Evolutionary conservation across 2,797 vertebrate species (phyloP), one percentile per base, ranked within the genome.

Genomic region (Argyrosomus regius): DNA sequence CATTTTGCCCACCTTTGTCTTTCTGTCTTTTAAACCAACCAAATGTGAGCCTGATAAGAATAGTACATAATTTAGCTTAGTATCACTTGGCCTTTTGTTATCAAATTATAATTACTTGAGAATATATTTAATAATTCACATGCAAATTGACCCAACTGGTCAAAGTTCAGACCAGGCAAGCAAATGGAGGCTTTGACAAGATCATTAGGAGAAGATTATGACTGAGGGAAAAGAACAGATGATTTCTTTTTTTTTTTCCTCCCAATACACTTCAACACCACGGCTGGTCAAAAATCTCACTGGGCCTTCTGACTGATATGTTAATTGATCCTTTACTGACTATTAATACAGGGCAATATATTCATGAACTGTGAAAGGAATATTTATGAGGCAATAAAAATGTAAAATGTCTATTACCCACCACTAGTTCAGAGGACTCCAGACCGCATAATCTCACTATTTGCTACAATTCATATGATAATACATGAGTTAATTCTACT

Each of bases 271-370:
- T 64, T 86, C 4, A 70, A 54, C 35, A 69, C 52, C 69, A 69
- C 2, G 13, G 20, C 61, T 87, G 72, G 68, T 87, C 43, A 79
- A 77, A 87, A 87, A 54, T 90, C 89, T 89, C 82, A 77, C 43
- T 67, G 71, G 75, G 78, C 61, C 70, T 74, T 58, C 77, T 73
- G 75, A 87, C 81, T 87, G 86, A 91, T 89, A 94, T 94, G 94
- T 90, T 95, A 94, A 95, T 94, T 94, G 91, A 92, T 95, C 89
- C 87, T 91, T 94, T 91, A 90, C 82, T 87, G 88, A 90, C 87
- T 90, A 87, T 91, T 92, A 92, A 95, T 93, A 90, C 86, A 77
- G 83, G 80, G 74, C 65, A 88, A 90, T 75, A 90, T 94, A 94
- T 94, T 92, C 91, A 94, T 93, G 90, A 91, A 89, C 80, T 89